Percentiles rank a stretch among this genome's conserved stretches.
Conservation (phyloP, 1,140 invertebrate species). For the Drosophila baimaii region DNA sequence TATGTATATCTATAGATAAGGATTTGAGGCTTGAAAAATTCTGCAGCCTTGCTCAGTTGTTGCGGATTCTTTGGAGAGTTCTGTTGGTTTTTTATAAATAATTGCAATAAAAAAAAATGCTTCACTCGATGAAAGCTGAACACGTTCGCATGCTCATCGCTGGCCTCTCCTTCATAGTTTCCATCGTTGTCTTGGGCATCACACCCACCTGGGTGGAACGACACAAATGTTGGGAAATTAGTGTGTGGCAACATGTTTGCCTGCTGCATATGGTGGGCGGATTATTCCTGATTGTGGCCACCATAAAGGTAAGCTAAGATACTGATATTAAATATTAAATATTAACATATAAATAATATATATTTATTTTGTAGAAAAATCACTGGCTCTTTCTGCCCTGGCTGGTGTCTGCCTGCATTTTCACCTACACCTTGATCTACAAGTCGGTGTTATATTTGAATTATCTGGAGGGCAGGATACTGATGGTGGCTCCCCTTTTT, state of each 20-base stretch:
- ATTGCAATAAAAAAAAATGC: constrained; percentile 17
- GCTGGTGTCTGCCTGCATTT: constrained; percentile 40
- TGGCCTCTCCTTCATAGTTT: constrained; percentile 18
- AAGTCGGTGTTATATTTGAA: background rate
- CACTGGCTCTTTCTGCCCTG: constrained; percentile 48
- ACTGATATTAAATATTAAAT: background rate
- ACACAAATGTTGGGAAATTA: background rate
- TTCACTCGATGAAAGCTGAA: background rate
- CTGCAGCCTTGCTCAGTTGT: constrained; percentile 15
- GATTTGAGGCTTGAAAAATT: background rate
- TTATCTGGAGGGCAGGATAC: background rate
- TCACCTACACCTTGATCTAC: constrained; percentile 41
- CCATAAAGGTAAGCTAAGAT: constrained; percentile 17
- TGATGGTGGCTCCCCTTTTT: background rate
- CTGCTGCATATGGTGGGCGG: constrained; percentile 47
- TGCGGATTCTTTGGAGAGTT: background rate
- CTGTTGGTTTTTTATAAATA: background rate
- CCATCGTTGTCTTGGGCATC: constrained; percentile 7
- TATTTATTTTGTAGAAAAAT: constrained; percentile 43
- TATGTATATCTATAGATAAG: no score
- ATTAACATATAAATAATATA: no score
- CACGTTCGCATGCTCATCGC: constrained; percentile 34
- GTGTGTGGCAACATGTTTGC: constrained; percentile 43
- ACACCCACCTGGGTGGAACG: constrained; percentile 1
- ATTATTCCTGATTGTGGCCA: constrained; percentile 5